Evolutionary conservation across 2,888 invertebrate genomes (phyloP).

Genomic region (Branchellion lobata): DNA sequence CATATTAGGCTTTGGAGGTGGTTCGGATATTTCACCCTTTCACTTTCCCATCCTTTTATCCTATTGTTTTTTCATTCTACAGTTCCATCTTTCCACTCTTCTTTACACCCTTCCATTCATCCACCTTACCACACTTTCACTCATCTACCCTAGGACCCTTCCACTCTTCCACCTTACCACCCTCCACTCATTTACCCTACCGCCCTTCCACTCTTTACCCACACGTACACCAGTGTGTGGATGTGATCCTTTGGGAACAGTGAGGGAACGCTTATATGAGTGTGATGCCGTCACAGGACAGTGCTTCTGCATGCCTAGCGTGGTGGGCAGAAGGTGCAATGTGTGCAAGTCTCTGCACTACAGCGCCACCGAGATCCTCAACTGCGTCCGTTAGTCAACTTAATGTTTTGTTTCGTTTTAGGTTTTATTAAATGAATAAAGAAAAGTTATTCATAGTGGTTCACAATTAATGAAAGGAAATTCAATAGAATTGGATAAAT

Average conservation of each 20-base stretch:
- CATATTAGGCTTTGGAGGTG: too few species aligned
- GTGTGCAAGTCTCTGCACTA: constrained; percentile 49
- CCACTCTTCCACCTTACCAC: too few species aligned
- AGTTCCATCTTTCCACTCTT: not conserved
- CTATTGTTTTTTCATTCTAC: not conserved
- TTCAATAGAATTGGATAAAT: not conserved
- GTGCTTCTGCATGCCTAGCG: constrained; percentile 58
- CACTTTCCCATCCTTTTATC: not conserved
- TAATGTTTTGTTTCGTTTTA: too few species aligned
- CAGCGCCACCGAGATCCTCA: constrained; percentile 37
- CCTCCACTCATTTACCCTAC: too few species aligned
- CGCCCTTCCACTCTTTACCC: too few species aligned
- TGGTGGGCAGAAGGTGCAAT: constrained; percentile 54
- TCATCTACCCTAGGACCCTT: too few species aligned
- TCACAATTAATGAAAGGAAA: not conserved
- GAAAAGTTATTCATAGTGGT: not conserved
- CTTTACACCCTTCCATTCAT: not conserved
- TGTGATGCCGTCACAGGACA: constrained; percentile 56
- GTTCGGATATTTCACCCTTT: not conserved
- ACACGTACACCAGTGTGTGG: constrained; percentile 64
- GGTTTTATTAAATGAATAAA: too few species aligned
- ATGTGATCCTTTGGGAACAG: constrained; percentile 69
- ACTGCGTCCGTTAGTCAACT: constrained; percentile 52
- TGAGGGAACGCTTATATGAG: constrained; percentile 20
- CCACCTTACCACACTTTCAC: not conserved